Base-by-base conservation (phyloP, 2,797 vertebrate species). In the Aulostomus chinensis region DNA sequence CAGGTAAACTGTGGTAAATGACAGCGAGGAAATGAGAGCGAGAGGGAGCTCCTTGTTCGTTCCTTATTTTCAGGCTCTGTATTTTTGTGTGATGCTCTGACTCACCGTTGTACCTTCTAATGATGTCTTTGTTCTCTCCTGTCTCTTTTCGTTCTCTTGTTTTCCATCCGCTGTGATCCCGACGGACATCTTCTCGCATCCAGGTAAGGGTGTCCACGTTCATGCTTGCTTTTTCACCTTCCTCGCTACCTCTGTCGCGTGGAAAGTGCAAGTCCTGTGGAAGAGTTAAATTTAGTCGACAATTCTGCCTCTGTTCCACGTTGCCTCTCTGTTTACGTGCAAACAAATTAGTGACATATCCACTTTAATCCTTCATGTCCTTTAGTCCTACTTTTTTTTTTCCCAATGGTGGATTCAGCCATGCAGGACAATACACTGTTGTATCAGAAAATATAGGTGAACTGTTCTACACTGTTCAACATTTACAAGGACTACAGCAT, bases 191-290 rank as follows among this genome's bases (percentile, higher is more conserved):
- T 33, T 33, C 28, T 41, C 50, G 16, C 40, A 40, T 45, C 30
- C 58, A 81, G 78, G 74, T 78, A 78, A 70, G 62, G 20, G 50
- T 20, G 41, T 50, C 7, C 8, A 6, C 16, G 15, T 59, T 50
- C 34, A 38, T 47, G 30, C 13, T 48, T 13, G 30, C 8, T 21
- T 22, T 25, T 3, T n/a, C 32, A 31, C 12, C 1, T 2, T 32
- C 25, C 20, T 33, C 21, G 8, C 9, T 17, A 7, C 4, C 3
- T 17, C 11, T 13, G 7, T 24, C 7, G 14, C 21, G 1, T 2
- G 18, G 26, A 21, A 30, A 5, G n/a, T n/a, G n/a, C n/a, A n/a
- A n/a, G n/a, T n/a, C n/a, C n/a, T n/a, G n/a, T n/a, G n/a, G n/a
- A 8, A 15, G 16, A 35, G 5, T 15, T 0, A 29, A 18, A 11